Base-by-base conservation (phyloP, 1,140 invertebrate genomes). In the Drosophila pandora region DNA sequence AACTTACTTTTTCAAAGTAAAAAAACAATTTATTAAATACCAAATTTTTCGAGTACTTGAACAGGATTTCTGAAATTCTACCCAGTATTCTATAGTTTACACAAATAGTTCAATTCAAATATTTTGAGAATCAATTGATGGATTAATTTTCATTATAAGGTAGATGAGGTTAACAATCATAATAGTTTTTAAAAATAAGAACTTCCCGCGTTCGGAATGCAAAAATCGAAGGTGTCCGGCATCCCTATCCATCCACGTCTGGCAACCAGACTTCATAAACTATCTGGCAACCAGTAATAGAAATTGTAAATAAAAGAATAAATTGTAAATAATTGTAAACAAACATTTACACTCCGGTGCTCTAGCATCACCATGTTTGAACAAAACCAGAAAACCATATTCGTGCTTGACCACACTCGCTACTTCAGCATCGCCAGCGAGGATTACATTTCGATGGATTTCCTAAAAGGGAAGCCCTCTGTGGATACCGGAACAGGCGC, bases 321-420 rank as follows among this genome's bases (percentile, higher is more conserved):
- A 72, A 37, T 43, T 57, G 39, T 57, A 56, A 56, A 56, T 32
- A 56, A 58, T 47, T 45, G 41, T 21, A 71, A 72, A 76, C 68
- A 72, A 76, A 43, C 10, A 43, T 60, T 57, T 41, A 39, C 53
- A 32, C 25, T 17, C 10, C n/a, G 45, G 12, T 23, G 30, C 32
- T 3, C 17, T 30, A 13, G n/a, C 6, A 47, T 23, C 1, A 55
- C 32, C 37, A 91, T 91, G 90, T 90, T 90, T 22, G 80, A 91
- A 41, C 92, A 94, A 52, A 97, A 96, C 92, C 97, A 99, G 90
- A 99, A 99, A 93, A 99, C 98, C 2, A 95, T 99, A 56, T 97
- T 99, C 92, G 96, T 99, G 2, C 92, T 99, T 58, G 98, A 99
- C 90, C 97, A 98, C 82, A 96, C 97, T 0, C 95, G 96, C 9